Percentiles rank a stretch among this genome's conserved stretches.
Conservation (phyloP, 2,797 vertebrate species). For the Pantherophis alleghaniensis region DNA sequence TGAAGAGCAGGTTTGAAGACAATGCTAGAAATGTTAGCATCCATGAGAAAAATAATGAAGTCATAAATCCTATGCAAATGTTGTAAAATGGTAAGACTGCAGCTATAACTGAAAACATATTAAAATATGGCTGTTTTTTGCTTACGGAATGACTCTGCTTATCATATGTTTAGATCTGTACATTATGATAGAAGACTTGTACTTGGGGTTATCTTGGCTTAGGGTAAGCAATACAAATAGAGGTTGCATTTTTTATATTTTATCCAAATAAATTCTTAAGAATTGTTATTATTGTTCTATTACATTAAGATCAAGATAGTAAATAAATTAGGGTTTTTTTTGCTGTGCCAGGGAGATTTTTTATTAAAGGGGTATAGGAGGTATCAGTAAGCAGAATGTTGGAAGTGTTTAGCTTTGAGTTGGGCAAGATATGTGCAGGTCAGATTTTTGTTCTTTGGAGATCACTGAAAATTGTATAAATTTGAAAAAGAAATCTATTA, state of each 20-base stretch:
- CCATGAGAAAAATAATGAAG: background rate
- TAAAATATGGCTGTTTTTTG: background rate
- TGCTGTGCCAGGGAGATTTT: background rate
- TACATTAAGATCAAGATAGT: background rate
- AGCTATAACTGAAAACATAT: background rate
- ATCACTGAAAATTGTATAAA: background rate
- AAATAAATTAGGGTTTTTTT: background rate
- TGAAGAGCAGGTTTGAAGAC: background rate
- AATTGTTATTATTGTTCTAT: background rate
- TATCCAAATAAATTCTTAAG: background rate
- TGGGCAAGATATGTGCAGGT: background rate
- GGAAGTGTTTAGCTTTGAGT: background rate
- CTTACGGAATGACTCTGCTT: background rate
- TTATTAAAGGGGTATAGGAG: background rate
- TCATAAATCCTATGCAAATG: background rate
- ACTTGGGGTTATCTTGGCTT: background rate
- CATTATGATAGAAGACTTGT: background rate
- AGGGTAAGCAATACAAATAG: background rate
- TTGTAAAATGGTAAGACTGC: background rate
- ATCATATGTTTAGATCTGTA: background rate
- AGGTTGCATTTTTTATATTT: background rate
- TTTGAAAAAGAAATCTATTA: background rate
- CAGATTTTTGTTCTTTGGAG: background rate
- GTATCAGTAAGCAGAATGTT: background rate
- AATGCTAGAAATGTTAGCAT: background rate